phyloP scores from a whole-genome alignment of 2,797 vertebrate genomes.

The Smutsia temminckii region DNA sequence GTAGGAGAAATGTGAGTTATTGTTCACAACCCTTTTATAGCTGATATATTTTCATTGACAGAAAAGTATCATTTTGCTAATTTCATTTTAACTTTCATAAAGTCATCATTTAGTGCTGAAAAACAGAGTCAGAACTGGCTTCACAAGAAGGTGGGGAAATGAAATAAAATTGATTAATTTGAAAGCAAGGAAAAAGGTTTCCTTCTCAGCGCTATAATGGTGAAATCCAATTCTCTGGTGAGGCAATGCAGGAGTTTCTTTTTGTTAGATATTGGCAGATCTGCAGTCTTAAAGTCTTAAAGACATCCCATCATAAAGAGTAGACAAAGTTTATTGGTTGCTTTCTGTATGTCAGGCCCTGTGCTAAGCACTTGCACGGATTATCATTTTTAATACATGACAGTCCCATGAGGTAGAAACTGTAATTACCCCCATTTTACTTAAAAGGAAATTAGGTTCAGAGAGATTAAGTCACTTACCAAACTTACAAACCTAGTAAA shows the following conservation, averaged over 20 bases:
- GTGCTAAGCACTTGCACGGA: not conserved
- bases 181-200: slow-evolving; percentile 12
- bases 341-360: not conserved
- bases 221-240: slow-evolving; percentile 56
- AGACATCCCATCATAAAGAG: slow-evolving; percentile 30
- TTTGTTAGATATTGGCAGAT: slow-evolving; percentile 37
- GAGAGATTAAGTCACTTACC: slow-evolving; percentile 41
- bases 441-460: slow-evolving; percentile 58
- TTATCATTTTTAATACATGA: slow-evolving; percentile 17
- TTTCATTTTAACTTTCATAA: slow-evolving; percentile 61
- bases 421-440: slow-evolving; percentile 27
- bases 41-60: not conserved
- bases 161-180: slow-evolving; percentile 60
- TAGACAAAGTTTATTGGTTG: slow-evolving; percentile 39
- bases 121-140: not conserved
- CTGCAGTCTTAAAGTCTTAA: slow-evolving; percentile 53
- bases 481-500: not conserved
- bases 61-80: slow-evolving; percentile 57
- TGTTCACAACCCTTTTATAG: not conserved
- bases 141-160: slow-evolving; percentile 32
- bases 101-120: slow-evolving; percentile 33
- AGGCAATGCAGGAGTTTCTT: slow-evolving; percentile 14
- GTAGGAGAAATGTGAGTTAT: not conserved
- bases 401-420: slow-evolving; percentile 11
- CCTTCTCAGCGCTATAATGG: slow-evolving; percentile 24